Base-by-base conservation (phyloP, 2,797 vertebrate genomes). In the Hypotaenidia okinawae region DNA sequence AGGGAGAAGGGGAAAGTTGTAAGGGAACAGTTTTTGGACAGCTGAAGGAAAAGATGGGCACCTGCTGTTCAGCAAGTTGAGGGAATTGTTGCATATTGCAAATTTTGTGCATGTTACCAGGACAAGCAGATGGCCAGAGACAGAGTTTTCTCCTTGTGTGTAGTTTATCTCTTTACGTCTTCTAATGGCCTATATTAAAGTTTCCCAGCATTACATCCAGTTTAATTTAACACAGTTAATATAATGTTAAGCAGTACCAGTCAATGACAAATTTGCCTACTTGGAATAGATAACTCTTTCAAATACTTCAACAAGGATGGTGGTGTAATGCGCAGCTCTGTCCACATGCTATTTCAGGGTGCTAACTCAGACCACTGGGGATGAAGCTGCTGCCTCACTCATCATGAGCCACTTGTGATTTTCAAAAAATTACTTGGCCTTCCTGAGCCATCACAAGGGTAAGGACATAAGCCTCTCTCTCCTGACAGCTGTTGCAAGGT, bases 111-210 rank as follows among this genome's bases (percentile, higher is more conserved):
- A 27, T 84, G 92, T 79, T 95, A 94, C 84, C 79, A 82, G 83
- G 88, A 95, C 87, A 96, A 96, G 84, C 97, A 97, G 97, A 97
- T 96, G 96, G 95, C 75, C 90, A 84, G 94, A 97, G 95, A 88
- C 74, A 83, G 35, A 15, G 9, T 87, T 90, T 95, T 91, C 84
- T 96, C 92, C 86, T 96, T 90, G 91, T 52, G 54, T 92, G 79
- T 70, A 95, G 88, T 96, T 96, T 96, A 87, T 93, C 75, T 96
- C 87, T 37, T 94, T 94, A 81, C 6, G 3, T 89, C 74, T 91
- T 88, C 82, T 95, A 96, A 96, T 86, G 62, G 39, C 75, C 82
- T 94, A 79, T 84, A 96, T 93, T 95, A 94, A 93, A 78, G 58
- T 37, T 96, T 96, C 45, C 30, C 70, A 78, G 77, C 61, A 74